Base-by-base conservation (phyloP, 2,888 invertebrate species). In the Oxycera nigricornis region DNA sequence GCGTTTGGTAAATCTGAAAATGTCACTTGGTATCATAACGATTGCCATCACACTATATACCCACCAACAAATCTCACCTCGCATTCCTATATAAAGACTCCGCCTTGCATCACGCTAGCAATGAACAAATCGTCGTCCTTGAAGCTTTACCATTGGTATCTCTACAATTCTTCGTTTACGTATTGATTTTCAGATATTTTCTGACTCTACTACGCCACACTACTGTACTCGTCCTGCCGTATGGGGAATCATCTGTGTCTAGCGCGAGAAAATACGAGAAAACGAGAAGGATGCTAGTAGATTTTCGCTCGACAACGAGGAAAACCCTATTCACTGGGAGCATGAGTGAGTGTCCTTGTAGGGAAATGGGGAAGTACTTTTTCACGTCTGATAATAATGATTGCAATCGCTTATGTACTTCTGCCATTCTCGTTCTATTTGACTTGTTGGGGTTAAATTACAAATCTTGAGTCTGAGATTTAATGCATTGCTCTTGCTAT, bases 61-160 rank as follows among this genome's bases (percentile, higher is more conserved):
- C 20, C 2, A 26, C 3, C 61, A 30, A 17, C 61, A 61, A 61
- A 17, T 39, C 39, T 41, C 65, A 30, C 41, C 65, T 20, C 7
- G n/a, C 65, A 65, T 65, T 65, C 65, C 65, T 65, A 20, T n/a
- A n/a, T 6, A 20, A 70, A 52, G 70, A 70, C 70, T 70, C 70
- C 70, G 70, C 70, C 70, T 70, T 31, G 52, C 31, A 35, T 14
- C 55, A 28, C 14, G 26, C 30, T 41, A 39, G 65, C 41, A 65
- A 41, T 65, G 24, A 39, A 65, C 52, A 35, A 30, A 30, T 70
- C 52, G 70, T 52, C 70, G 70, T 52, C 70, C 68, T 52, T 30
- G 52, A 52, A 20, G 70, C 70, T 70, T 46, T 52, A 35, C 70
- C 70, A 70, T 70, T 70, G 70, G 70, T 70, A 70, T 70, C 70